phyloP scores from a whole-genome alignment of 2,113 vertebrate species.

The Dasyurus viverrinus region DNA sequence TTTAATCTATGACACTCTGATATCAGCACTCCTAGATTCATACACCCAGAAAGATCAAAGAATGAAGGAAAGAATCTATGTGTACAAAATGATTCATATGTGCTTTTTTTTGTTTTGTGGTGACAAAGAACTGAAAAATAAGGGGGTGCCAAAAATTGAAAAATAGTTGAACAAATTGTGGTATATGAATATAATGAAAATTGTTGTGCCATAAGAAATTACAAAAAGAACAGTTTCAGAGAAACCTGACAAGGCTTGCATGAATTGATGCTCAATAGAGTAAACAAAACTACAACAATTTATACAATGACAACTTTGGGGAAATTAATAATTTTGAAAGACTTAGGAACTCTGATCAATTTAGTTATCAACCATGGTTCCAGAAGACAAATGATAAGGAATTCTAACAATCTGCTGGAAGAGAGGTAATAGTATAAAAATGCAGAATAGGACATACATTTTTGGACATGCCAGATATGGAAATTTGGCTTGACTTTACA shows the following conservation, averaged over 20 bases:
- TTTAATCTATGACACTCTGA: neutral
- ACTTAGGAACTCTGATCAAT: neutral
- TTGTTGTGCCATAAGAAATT: neutral
- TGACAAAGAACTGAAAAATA: neutral
- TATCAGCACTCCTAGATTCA: neutral
- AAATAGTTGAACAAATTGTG: neutral
- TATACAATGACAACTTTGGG: neutral
- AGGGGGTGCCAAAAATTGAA: neutral
- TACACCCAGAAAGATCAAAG: neutral
- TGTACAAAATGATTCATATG: neutral
- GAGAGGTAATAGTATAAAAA: neutral
- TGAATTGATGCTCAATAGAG: neutral
- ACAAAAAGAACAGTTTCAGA: neutral
- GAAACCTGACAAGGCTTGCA: neutral
- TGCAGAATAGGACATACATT: neutral
- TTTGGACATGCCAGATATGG: neutral
- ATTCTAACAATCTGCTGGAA: neutral
- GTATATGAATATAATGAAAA: neutral
- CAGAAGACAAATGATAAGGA: neutral
- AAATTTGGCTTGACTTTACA: neutral
- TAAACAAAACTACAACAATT: neutral
- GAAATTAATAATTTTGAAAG: neutral
- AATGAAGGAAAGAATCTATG: neutral
- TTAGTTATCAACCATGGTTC: neutral
- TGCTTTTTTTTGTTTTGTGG: neutral